Evolutionary conservation across 1,140 invertebrate genomes (phyloP), one percentile per base, ranked within the genome.

Genomic region (Popillia japonica): DNA sequence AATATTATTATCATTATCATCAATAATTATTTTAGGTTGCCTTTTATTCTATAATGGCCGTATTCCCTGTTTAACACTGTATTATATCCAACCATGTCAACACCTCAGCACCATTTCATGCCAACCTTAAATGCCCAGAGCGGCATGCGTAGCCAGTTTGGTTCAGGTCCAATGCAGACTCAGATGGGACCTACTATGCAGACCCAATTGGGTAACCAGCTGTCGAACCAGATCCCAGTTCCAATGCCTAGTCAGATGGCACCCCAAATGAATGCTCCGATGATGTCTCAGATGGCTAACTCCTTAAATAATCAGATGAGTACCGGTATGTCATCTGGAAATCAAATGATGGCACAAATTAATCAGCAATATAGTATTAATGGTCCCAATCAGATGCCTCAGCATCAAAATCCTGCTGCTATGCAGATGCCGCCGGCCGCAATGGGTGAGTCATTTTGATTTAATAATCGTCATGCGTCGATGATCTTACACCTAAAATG

Each of bases 21-120:
- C n/a, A n/a, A n/a, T n/a, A n/a, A n/a, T n/a, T n/a, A n/a, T 55
- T 55, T 55, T 55, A 34, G 27, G 27, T 34, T 34, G 27, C 27
- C 27, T 34, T 34, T 34, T 34, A 34, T 34, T 34, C 4, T 34
- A 34, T 34, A 34, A 34, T 34, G 27, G 27, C 27, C 27, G 1
- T 34, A 34, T 34, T 34, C 27, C 27, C 27, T 34, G 27, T 4
- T 34, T 34, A 34, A 34, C n/a, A n/a, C n/a, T n/a, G n/a, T 34
- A 48, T 48, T 48, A 68, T 1, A n/a, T 41, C 17, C 4, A 64
- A 81, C 77, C 75, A 91, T 91, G 90, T 87, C 90, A 72, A 90
- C 89, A 14, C 89, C 90, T 78, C 89, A 89, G 76, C 90, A 91
- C 87, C 88, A 88, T 72, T 91, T 90, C 79, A 88, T 90, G 80